These are phyloP conservation scores for Adelphocoris suturalis DNA, from an alignment of 2,888 invertebrate genomes.

Conservation along the genomic window DNA sequence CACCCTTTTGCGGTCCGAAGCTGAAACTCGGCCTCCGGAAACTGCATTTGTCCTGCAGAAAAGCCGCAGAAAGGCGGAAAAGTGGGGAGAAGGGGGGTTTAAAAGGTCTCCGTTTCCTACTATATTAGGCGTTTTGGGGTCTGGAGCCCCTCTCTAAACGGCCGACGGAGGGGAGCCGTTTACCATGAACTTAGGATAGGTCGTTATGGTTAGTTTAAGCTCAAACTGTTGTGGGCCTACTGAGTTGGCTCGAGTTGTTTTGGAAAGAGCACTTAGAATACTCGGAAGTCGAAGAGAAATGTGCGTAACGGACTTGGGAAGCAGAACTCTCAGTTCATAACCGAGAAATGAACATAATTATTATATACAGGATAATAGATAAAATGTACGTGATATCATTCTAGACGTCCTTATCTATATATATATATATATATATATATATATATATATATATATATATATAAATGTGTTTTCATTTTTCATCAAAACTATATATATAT, in stretches of 20 bases:
- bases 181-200: conserved; percentile 41
- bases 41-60: conserved; percentile 61
- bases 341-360: neutral
- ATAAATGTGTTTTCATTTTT: too few relatives aligned
- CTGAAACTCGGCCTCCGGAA: neutral
- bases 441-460: too few relatives aligned
- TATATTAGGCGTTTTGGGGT: conserved; percentile 44
- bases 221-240: neutral
- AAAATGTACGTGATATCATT: too few relatives aligned
- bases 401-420: too few relatives aligned
- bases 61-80: conserved; percentile 43
- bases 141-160: neutral
- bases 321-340: neutral
- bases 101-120: neutral
- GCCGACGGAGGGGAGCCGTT: conserved; percentile 6
- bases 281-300: neutral
- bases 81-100: conserved; percentile 9
- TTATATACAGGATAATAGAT: too few relatives aligned
- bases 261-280: neutral
- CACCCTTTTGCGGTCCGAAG: conserved; percentile 36
- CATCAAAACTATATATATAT: too few relatives aligned
- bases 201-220: conserved; percentile 42
- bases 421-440: too few relatives aligned
- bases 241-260: neutral
- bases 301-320: neutral